These are phyloP conservation scores for Clepsis dumicolana DNA, from an alignment of 2,888 invertebrate genomes.

Conservation along the genomic window DNA sequence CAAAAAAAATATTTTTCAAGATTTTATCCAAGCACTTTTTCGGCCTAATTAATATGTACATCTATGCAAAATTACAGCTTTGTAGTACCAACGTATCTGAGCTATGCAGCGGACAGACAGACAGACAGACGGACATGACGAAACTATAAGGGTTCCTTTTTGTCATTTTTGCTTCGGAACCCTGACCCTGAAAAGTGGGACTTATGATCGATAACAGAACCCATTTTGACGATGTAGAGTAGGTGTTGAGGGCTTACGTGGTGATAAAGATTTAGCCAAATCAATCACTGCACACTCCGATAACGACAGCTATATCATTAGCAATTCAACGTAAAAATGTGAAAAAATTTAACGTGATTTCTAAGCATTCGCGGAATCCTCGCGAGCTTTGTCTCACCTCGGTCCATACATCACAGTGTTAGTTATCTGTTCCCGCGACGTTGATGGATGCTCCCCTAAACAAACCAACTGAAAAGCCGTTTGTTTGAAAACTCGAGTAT, in stretches of 20 bases:
- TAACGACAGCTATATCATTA: constrained; percentile 1
- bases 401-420: constrained; percentile 59
- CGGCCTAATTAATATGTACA: too few species aligned
- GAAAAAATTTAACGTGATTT: constrained; percentile 31
- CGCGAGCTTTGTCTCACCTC: constrained; percentile 47
- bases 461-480: constrained; percentile 53
- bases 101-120: too few species aligned
- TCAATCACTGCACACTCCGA: neutral
- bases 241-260: neutral
- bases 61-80: too few species aligned
- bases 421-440: constrained; percentile 62
- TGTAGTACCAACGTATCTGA: too few species aligned
- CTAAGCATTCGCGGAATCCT: constrained; percentile 44
- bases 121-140: too few species aligned
- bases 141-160: too few species aligned
- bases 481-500: constrained; percentile 48
- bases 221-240: too few species aligned
- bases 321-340: constrained; percentile 3
- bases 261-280: neutral
- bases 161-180: too few species aligned
- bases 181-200: too few species aligned
- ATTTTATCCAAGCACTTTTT: too few species aligned
- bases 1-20: too few species aligned
- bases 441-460: constrained; percentile 66
- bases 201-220: too few species aligned